Percentiles rank a stretch among this genome's conserved stretches.
These are phyloP conservation scores for Andrena dorsata DNA, from an alignment of 2,888 invertebrate genomes.

Conservation along the genomic window DNA sequence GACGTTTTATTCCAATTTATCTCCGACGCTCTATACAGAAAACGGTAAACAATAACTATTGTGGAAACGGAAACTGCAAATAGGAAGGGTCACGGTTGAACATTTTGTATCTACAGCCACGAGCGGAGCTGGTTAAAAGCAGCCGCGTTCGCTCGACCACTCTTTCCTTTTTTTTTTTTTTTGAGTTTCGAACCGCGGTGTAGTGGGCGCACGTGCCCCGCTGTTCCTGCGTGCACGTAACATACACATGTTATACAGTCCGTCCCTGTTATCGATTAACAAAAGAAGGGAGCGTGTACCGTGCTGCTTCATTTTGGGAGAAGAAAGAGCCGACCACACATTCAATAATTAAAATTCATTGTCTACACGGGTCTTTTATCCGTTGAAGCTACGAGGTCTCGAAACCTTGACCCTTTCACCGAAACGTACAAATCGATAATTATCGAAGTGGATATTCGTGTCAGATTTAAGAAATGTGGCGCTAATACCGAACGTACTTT, in stretches of 20 bases:
- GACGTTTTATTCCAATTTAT: neutral
- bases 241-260: neutral
- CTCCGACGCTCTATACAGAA: neutral
- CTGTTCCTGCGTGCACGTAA: neutral
- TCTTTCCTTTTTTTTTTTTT: neutral
- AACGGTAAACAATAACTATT: neutral
- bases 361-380: neutral
- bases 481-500: too few relatives aligned
- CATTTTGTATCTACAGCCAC: neutral
- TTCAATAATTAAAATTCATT: too few relatives aligned
- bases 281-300: neutral
- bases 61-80: conserved; percentile 29
- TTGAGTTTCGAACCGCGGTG: neutral
- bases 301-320: too few relatives aligned
- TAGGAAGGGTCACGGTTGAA: conserved; percentile 12
- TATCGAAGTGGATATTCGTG: too few relatives aligned
- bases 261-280: neutral
- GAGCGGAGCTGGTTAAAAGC: neutral
- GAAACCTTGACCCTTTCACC: conserved; percentile 3
- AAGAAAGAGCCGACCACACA: too few relatives aligned
- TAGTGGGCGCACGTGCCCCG: neutral
- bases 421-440: neutral
- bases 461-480: too few relatives aligned
- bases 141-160: neutral
- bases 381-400: neutral